Percentiles rank a stretch among this genome's conserved stretches.
phyloP scores from a whole-genome alignment of 2,888 invertebrate species.

The Drosophila kanekoi region DNA sequence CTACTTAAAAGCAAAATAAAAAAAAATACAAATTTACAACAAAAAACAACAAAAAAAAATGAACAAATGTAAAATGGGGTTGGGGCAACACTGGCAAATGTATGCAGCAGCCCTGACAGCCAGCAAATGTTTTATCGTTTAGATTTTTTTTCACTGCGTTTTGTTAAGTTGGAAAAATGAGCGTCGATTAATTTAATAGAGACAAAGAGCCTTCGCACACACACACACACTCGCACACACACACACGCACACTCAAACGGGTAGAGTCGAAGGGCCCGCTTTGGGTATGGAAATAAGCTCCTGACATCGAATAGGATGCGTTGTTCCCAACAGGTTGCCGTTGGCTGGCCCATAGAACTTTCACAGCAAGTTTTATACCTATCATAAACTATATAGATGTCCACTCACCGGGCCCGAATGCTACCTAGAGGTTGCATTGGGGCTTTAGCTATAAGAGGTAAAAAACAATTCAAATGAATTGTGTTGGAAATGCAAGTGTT shows the following conservation, averaged over 20 bases:
- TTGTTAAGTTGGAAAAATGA: constrained; percentile 84
- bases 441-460: too few relatives aligned
- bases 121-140: constrained; percentile 79
- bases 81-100: constrained; percentile 43
- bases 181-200: constrained; percentile 83
- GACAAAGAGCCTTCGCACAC: constrained; percentile 80
- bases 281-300: constrained; percentile 39
- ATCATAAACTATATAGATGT: not conserved
- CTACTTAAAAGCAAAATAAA: constrained; percentile 72
- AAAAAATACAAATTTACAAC: constrained; percentile 27
- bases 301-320: constrained; percentile 23
- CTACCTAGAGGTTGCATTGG: too few relatives aligned
- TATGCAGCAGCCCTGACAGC: constrained; percentile 45
- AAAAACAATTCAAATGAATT: too few relatives aligned
- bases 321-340: constrained; percentile 4
- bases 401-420: too few relatives aligned
- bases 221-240: constrained; percentile 38
- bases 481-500: too few relatives aligned
- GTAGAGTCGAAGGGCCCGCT: constrained; percentile 29
- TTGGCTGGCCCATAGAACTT: constrained; percentile 1
- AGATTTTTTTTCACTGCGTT: constrained; percentile 67
- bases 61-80: constrained; percentile 65
- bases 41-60: constrained; percentile 23
- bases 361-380: constrained; percentile 3
- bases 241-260: constrained; percentile 39